Evolutionary conservation across 35 echinoderm and acorn worm species (phyloP).

Genomic region (Lytechinus variegatus): DNA sequence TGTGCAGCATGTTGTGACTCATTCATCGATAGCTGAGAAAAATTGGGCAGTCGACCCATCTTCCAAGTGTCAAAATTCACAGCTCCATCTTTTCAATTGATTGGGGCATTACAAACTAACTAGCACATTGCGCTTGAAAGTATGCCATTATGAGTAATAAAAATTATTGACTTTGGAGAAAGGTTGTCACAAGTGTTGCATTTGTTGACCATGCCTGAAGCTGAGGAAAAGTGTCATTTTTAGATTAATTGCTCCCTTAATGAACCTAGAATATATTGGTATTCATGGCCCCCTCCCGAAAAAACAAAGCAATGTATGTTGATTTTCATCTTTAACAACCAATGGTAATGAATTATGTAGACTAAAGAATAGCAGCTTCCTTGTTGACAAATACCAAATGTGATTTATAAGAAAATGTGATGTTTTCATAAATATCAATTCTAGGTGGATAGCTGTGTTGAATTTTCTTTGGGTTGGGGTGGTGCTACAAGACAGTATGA

Average conservation of each 20-base stretch:
- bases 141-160: not conserved
- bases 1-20: not conserved
- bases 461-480: too few relatives aligned
- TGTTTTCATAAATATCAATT: too few relatives aligned
- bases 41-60: not conserved
- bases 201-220: not conserved
- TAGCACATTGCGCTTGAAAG: not conserved
- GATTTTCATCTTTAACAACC: too few relatives aligned
- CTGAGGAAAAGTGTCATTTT: not conserved
- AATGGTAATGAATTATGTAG: too few relatives aligned
- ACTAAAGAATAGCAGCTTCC: too few relatives aligned
- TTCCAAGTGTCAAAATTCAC: not conserved
- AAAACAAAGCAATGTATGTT: too few relatives aligned
- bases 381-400: too few relatives aligned
- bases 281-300: too few relatives aligned
- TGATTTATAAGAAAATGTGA: too few relatives aligned
- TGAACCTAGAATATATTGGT: not conserved
- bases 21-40: not conserved
- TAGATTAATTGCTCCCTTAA: not conserved
- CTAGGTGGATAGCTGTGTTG: too few relatives aligned
- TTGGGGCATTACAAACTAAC: constrained; percentile 5
- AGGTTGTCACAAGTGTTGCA: not conserved
- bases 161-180: not conserved
- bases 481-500: too few relatives aligned
- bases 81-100: not conserved